Evolutionary conservation across 2,888 invertebrate genomes (phyloP).

Genomic region (Ypsolopha scabrella): DNA sequence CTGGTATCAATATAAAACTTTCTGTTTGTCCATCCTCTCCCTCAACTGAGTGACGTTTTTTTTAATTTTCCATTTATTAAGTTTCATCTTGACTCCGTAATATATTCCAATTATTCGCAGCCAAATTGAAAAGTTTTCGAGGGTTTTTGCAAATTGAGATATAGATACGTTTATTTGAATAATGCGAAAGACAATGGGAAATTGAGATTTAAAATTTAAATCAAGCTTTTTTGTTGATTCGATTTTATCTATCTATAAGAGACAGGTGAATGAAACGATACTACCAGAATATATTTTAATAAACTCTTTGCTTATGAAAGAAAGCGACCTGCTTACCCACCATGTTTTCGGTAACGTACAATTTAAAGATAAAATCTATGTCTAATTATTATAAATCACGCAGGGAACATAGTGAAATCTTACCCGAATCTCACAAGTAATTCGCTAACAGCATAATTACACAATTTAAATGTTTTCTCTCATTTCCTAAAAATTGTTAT

Average conservation of each 20-base stretch:
- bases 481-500: too few species aligned
- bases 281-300: too few species aligned
- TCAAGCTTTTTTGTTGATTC: not conserved
- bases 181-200: slow-evolving; percentile 17
- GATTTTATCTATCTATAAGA: not conserved
- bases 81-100: slow-evolving; percentile 27
- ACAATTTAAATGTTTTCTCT: too few species aligned
- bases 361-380: too few species aligned
- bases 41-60: slow-evolving; percentile 14
- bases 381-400: too few species aligned
- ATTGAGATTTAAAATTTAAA: slow-evolving; percentile 4
- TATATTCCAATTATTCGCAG: slow-evolving; percentile 23
- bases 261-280: too few species aligned
- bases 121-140: slow-evolving; percentile 33
- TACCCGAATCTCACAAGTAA: too few species aligned
- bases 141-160: slow-evolving; percentile 5
- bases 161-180: slow-evolving; percentile 28
- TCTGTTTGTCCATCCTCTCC: slow-evolving; percentile 31
- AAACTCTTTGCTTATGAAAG: too few species aligned
- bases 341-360: too few species aligned
- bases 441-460: too few species aligned
- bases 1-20: slow-evolving; percentile 38
- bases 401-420: too few species aligned
- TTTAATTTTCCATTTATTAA: slow-evolving; percentile 34
- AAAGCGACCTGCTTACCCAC: too few species aligned